Percentiles rank a stretch among this genome's conserved stretches.
phyloP scores from a whole-genome alignment of 1,140 invertebrate genomes.

The Philopotamus ludificatus region DNA sequence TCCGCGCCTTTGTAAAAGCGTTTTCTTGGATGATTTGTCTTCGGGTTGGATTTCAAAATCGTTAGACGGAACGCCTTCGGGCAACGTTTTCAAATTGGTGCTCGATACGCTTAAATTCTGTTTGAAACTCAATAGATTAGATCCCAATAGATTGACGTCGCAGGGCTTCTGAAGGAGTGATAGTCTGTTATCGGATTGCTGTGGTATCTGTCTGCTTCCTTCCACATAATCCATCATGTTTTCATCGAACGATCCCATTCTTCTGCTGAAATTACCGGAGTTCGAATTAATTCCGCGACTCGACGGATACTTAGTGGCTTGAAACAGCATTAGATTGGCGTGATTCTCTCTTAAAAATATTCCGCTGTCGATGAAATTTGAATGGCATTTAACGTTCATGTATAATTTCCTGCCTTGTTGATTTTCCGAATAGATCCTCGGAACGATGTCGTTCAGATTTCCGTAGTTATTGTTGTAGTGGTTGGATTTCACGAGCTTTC shows the following conservation, averaged over 20 bases:
- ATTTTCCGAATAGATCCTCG: constrained; percentile 44
- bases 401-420: constrained; percentile 48
- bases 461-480: constrained; percentile 43
- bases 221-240: constrained; percentile 47
- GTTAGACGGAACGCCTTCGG: constrained; percentile 64
- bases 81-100: constrained; percentile 64
- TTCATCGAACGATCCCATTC: constrained; percentile 56
- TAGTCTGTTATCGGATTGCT: constrained; percentile 24
- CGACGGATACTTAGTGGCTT: constrained; percentile 47
- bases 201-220: background rate
- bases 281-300: constrained; percentile 39
- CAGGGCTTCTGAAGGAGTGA: constrained; percentile 25
- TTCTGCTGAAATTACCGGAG: constrained; percentile 40
- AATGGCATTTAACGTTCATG: constrained; percentile 48
- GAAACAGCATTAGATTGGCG: constrained; percentile 53
- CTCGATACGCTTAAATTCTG: constrained; percentile 59
- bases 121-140: constrained; percentile 54
- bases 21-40: constrained; percentile 51
- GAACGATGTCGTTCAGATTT: constrained; percentile 33
- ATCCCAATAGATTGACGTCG: constrained; percentile 45
- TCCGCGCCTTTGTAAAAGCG: constrained; percentile 45
- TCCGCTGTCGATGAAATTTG: constrained; percentile 47
- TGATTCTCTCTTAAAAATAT: constrained; percentile 55
- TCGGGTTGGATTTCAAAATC: constrained; percentile 57
- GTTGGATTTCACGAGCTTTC: constrained; percentile 36